Percentiles rank a stretch among this genome's conserved stretches.
Conservation (phyloP, 2,797 vertebrate species). For the Anguilla marmorata region DNA sequence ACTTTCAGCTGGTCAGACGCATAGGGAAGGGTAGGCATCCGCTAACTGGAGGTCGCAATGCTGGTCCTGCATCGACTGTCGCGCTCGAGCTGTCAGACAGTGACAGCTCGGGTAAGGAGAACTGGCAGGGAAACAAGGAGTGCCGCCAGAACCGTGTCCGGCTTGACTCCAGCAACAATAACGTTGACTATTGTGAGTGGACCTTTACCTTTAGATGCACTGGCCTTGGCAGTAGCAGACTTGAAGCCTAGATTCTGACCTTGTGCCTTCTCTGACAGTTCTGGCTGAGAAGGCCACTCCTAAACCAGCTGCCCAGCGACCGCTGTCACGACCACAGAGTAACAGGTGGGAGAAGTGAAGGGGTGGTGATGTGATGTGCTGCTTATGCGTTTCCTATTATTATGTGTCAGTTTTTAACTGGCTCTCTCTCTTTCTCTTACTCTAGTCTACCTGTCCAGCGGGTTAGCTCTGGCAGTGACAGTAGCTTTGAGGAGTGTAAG, state of each 20-base stretch:
- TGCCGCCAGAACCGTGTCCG: conserved; percentile 43
- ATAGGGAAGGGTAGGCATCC: conserved; percentile 57
- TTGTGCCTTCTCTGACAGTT: conserved; percentile 49
- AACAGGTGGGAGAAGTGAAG: conserved; percentile 43
- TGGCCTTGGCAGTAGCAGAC: background rate
- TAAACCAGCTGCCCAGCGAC: conserved; percentile 46
- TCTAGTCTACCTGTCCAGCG: conserved; percentile 52
- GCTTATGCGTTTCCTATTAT: too few species aligned
- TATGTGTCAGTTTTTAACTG: background rate
- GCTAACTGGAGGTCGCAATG: conserved; percentile 40
- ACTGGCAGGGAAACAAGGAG: conserved; percentile 34
- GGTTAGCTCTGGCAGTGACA: conserved; percentile 70
- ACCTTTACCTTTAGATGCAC: background rate
- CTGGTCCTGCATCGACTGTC: background rate
- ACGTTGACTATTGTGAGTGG: conserved; percentile 77
- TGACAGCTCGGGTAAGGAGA: conserved; percentile 64
- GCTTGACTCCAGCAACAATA: conserved; percentile 74
- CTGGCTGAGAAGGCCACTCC: conserved; percentile 54
- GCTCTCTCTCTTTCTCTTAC: background rate
- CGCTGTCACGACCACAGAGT: conserved; percentile 47
- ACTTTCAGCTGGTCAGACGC: conserved; percentile 53
- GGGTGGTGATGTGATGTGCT: background rate
- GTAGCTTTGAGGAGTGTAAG: conserved; percentile 72
- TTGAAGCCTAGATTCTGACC: background rate
- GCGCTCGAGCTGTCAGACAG: conserved; percentile 41